Evolutionary conservation across 2,797 vertebrate species (phyloP).

Genomic region (Neosalanx taihuensis): DNA sequence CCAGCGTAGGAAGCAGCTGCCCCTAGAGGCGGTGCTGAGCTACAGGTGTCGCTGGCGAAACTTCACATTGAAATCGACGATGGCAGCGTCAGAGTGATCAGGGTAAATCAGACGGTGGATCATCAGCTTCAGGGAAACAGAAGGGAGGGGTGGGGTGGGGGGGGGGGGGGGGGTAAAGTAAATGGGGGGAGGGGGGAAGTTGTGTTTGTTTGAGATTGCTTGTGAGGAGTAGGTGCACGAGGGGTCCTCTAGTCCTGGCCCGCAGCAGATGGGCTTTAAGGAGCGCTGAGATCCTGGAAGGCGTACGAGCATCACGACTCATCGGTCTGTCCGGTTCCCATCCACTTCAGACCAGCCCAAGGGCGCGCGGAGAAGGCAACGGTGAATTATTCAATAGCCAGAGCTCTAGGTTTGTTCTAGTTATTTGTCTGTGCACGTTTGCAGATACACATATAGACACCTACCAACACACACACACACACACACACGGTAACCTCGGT

Average conservation of each 20-base stretch:
- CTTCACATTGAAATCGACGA: not conserved
- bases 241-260: not conserved
- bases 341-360: constrained; percentile 9
- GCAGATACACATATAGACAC: not conserved
- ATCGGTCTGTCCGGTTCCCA: constrained; percentile 22
- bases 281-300: not conserved
- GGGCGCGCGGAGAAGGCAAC: not conserved
- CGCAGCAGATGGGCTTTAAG: not conserved
- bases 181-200: constrained; percentile 19
- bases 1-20: not conserved
- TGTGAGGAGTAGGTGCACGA: constrained; percentile 26
- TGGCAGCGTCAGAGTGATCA: not conserved
- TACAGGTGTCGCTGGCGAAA: too few species aligned
- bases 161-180: constrained; percentile 9
- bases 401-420: constrained; percentile 12
- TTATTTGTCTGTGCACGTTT: constrained; percentile 18
- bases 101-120: constrained; percentile 15
- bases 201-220: constrained; percentile 38
- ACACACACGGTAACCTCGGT: not conserved
- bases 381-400: constrained; percentile 53
- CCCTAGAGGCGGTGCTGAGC: not conserved
- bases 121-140: constrained; percentile 43
- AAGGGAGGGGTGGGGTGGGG: constrained; percentile 25
- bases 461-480: constrained; percentile 10
- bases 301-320: not conserved